Percentiles rank a stretch among this genome's conserved stretches.
These are phyloP conservation scores for Macquaria australasica DNA, from an alignment of 2,113 vertebrate genomes.

Conservation along the genomic window DNA sequence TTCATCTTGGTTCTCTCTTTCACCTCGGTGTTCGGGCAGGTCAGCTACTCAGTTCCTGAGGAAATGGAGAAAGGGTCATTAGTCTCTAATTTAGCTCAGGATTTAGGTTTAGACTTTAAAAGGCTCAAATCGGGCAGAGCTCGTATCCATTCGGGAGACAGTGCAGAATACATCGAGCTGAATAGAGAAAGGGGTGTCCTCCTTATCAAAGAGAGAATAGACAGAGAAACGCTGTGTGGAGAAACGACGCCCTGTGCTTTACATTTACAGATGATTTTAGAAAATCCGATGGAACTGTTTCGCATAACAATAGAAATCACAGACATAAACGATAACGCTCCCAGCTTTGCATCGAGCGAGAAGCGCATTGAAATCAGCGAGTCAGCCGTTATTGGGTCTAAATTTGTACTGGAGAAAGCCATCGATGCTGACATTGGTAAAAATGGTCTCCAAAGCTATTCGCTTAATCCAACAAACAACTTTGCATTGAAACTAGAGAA, in stretches of 20 bases:
- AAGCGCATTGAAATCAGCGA: slow-evolving; percentile 75
- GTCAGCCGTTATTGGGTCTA: slow-evolving; percentile 43
- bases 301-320: slow-evolving; percentile 72
- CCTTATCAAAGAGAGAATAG: slow-evolving; percentile 75
- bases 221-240: slow-evolving; percentile 83
- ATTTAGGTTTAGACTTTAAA: slow-evolving; percentile 80
- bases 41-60: slow-evolving; percentile 65
- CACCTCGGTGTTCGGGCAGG: slow-evolving; percentile 39
- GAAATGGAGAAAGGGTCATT: slow-evolving; percentile 82
- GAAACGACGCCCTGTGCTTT: slow-evolving; percentile 76
- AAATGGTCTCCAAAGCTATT: slow-evolving; percentile 82
- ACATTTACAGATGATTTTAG: slow-evolving; percentile 75
- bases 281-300: slow-evolving; percentile 76
- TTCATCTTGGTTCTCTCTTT: slow-evolving; percentile 41
- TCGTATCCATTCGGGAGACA: slow-evolving; percentile 80
- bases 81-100: slow-evolving; percentile 78
- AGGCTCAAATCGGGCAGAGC: slow-evolving; percentile 72
- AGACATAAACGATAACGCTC: slow-evolving; percentile 79
- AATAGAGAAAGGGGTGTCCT: slow-evolving; percentile 60
- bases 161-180: slow-evolving; percentile 77
- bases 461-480: slow-evolving; percentile 75
- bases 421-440: slow-evolving; percentile 63
- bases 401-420: slow-evolving; percentile 60
- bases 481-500: slow-evolving; percentile 76
- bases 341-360: slow-evolving; percentile 55